Conservation (phyloP, 2,888 invertebrate species). For the Agrenia bidenticulata region DNA sequence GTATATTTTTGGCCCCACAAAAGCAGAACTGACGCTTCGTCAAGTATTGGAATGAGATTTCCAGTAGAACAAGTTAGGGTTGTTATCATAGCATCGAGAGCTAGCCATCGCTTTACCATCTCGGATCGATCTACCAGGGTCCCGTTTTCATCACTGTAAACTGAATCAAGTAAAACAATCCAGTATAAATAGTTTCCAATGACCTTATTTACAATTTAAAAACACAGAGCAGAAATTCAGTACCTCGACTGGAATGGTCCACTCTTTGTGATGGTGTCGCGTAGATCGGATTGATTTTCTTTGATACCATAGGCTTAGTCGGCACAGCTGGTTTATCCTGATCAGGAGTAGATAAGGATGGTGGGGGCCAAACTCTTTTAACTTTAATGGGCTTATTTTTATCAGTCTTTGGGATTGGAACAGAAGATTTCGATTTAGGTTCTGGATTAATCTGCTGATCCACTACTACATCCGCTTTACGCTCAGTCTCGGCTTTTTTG, state of each 20-base stretch:
- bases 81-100: conserved; percentile 53
- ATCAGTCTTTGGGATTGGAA: conserved; percentile 47
- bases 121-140: conserved; percentile 48
- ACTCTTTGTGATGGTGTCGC: conserved; percentile 67
- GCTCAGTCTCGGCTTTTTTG: conserved; percentile 16
- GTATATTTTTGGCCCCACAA: conserved; percentile 52
- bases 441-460: conserved; percentile 60
- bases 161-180: conserved; percentile 12
- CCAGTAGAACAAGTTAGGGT: conserved; percentile 52
- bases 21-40: conserved; percentile 52
- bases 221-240: conserved; percentile 4
- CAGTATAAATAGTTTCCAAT: neutral
- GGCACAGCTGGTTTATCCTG: conserved; percentile 71
- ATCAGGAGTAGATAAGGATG: conserved; percentile 56
- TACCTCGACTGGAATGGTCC: conserved; percentile 51
- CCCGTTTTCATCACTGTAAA: conserved; percentile 39
- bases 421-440: conserved; percentile 47
- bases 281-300: conserved; percentile 67
- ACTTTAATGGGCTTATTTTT: conserved; percentile 48
- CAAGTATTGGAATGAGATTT: conserved; percentile 53
- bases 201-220: conserved; percentile 2
- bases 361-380: conserved; percentile 60
- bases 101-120: conserved; percentile 53
- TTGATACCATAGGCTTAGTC: conserved; percentile 65
- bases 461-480: conserved; percentile 55